Evolutionary conservation across 2,888 invertebrate species (phyloP).

Genomic region (Drosophila stalkeri): DNA sequence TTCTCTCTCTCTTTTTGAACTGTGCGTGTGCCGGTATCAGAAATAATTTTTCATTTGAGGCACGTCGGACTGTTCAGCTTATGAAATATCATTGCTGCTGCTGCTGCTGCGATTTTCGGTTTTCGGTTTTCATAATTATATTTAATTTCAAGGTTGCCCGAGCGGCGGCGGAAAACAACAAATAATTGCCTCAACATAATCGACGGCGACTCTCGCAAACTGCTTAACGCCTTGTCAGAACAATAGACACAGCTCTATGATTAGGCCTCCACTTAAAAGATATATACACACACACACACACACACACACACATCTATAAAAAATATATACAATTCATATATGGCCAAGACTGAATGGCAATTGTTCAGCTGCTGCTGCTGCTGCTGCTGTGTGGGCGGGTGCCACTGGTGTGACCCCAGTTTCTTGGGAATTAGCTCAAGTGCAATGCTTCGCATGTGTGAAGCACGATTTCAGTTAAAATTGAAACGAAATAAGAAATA

Average conservation of each 20-base stretch:
- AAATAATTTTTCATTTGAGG: constrained; percentile 80
- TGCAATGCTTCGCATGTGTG: constrained; percentile 69
- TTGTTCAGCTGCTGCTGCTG: constrained; percentile 35
- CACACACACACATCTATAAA: too few relatives aligned
- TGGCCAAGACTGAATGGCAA: constrained; percentile 36
- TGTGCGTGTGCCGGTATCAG: constrained; percentile 78
- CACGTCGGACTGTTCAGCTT: constrained; percentile 59
- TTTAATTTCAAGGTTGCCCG: constrained; percentile 79
- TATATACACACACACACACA: too few relatives aligned
- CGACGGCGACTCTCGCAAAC: constrained; percentile 62
- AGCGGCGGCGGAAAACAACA: constrained; percentile 66
- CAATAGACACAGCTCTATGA: constrained; percentile 66
- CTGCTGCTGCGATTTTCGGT: constrained; percentile 58
- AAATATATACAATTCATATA: constrained; percentile 9
- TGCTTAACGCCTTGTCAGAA: constrained; percentile 79
- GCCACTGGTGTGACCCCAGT: constrained; percentile 47
- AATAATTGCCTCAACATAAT: constrained; percentile 65
- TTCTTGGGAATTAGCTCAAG: constrained; percentile 75
- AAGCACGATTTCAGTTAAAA: constrained; percentile 42
- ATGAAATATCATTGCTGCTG: constrained; percentile 74
- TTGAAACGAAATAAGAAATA: constrained; percentile 6
- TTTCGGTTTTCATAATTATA: constrained; percentile 73
- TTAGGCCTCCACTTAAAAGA: constrained; percentile 47
- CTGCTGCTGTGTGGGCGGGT: constrained; percentile 45
- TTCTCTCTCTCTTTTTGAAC: constrained; percentile 9